Base-by-base conservation (phyloP, 2,113 vertebrate species). In the Nerophis lumbriciformis region DNA sequence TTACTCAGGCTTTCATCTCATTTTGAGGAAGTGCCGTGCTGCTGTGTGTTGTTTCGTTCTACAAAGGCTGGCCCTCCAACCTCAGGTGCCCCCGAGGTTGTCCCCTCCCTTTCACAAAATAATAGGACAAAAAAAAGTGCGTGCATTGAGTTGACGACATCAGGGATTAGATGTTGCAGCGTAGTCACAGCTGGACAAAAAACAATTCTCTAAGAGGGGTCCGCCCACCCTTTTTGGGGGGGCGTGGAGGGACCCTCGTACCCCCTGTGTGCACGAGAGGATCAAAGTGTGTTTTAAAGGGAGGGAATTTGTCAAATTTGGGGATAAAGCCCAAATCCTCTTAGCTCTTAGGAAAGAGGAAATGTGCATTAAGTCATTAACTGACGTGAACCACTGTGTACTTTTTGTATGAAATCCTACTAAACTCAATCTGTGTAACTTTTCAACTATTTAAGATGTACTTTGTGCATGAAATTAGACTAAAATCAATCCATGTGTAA, bases 21-120 rank as follows among this genome's bases (percentile, higher is more conserved):
- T 88, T 85, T 83, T 1, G 65, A 80, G 76, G 80, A 84, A 83
- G 78, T 68, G 66, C 71, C 86, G 65, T 68, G 84, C 84, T 85
- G 84, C 28, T 83, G 63, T 69, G 79, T 77, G 73, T 75, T 76
- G 82, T 82, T 77, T 77, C 83, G 73, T 83, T 71, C 65, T 42
- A 11, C 4, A 56, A 68, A 63, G 71, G 72, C 56, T 44, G 42
- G 8, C 7, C 42, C 10, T 9, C 10, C 42, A 9, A 45, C 42
- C 2, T 45, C 12, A 12, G 12, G 2, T 1, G 8, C 10, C 5
- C 42, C 42, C 10, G 28, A 28, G 28, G 28, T 28, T 28, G 28
- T 4, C 42, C 42, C 3, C 42, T 45, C 12, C 42, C 10, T 2
- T 45, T 45, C 42, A 45, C 42, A 45, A 45, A 45, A 12, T 79